Percentiles rank a stretch among this genome's conserved stretches.
Evolutionary conservation across 2,113 vertebrate genomes (phyloP).

Genomic region (Paramormyrops kingsleyae): DNA sequence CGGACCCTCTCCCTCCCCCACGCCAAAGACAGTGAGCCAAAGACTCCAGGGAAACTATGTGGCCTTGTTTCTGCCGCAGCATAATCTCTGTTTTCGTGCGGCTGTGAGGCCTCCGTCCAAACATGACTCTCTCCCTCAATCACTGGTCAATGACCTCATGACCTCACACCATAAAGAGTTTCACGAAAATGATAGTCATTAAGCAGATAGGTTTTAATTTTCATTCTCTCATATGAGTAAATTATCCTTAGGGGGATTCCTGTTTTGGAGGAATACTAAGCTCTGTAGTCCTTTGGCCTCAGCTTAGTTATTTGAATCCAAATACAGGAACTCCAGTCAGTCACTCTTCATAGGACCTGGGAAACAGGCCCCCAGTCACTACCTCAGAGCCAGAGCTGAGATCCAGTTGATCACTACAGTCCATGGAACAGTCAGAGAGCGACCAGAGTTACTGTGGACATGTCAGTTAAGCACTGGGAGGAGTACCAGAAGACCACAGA

Average conservation of each 20-base stretch:
- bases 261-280: background rate
- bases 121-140: background rate
- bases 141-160: background rate
- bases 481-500: background rate
- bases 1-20: background rate
- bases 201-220: background rate
- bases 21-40: conserved; percentile 11
- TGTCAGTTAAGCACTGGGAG: background rate
- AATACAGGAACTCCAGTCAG: background rate
- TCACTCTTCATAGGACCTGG: background rate
- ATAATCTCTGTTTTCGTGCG: background rate
- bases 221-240: background rate
- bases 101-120: background rate
- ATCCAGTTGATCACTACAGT: background rate
- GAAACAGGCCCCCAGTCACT: background rate
- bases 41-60: conserved; percentile 9
- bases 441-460: background rate
- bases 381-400: background rate
- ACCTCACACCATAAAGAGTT: background rate
- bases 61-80: conserved; percentile 6
- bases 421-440: background rate
- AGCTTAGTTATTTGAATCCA: background rate
- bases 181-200: background rate
- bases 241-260: background rate
- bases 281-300: background rate